A percentile compares a stretch with the other conserved stretches of the same genome.
Evolutionary conservation across 2,797 vertebrate genomes (phyloP).

Genomic region (Tangara arthus): DNA sequence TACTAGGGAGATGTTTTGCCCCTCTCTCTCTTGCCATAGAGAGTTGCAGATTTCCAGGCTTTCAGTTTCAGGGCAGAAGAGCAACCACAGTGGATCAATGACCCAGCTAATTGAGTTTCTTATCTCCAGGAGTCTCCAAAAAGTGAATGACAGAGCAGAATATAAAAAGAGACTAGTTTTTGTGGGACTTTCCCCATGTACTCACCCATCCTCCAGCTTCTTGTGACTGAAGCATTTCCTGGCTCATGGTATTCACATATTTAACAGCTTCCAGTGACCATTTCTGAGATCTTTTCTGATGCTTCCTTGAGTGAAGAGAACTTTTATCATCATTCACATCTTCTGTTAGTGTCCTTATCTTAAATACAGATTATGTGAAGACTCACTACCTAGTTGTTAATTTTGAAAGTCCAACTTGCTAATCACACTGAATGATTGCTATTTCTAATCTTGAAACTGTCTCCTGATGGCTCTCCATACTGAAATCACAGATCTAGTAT

Average conservation of each 20-base stretch:
- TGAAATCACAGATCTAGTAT: not conserved
- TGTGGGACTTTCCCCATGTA: not conserved
- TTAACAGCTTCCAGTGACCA: not conserved
- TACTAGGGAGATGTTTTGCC: not conserved
- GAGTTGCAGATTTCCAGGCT: not conserved
- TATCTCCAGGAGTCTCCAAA: not conserved
- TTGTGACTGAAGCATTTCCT: not conserved
- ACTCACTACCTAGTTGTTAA: not conserved
- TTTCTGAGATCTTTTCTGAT: not conserved
- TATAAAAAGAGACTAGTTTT: not conserved
- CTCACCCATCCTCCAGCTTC: not conserved
- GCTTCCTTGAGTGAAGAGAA: not conserved
- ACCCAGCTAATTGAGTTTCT: not conserved
- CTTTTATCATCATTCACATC: not conserved
- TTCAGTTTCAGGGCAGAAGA: not conserved
- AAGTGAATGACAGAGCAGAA: not conserved
- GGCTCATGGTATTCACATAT: not conserved
- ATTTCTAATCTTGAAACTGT: not conserved
- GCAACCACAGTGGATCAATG: not conserved
- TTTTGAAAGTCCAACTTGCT: not conserved
- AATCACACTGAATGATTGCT: not conserved
- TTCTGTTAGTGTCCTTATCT: not conserved
- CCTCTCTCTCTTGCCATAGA: not conserved
- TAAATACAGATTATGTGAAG: not conserved
- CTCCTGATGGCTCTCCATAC: not conserved